Percentiles rank a stretch among this genome's conserved stretches.
Conservation (phyloP, 2,888 invertebrate species). For the Seladonia tumulorum region DNA sequence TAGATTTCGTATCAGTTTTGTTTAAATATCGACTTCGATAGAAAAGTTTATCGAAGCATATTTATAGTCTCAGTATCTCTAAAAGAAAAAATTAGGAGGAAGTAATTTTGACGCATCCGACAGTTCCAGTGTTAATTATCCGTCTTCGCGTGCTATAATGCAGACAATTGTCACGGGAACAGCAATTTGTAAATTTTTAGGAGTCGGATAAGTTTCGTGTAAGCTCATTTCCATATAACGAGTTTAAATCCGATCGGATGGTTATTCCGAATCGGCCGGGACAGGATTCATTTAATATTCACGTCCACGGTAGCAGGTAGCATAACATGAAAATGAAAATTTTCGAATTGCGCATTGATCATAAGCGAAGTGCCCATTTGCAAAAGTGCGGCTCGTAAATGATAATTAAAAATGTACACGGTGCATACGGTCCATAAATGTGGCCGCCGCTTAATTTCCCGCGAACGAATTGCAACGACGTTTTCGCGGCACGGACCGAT, state of each 20-base stretch:
- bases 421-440: conserved; percentile 61
- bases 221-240: background rate
- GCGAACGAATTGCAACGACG: conserved; percentile 58
- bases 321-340: conserved; percentile 25
- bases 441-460: conserved; percentile 60
- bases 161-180: background rate
- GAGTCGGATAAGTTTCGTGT: background rate
- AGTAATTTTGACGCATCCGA: too few species aligned
- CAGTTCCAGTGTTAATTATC: too few species aligned
- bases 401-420: conserved; percentile 66
- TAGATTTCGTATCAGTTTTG: too few species aligned
- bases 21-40: too few species aligned
- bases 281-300: conserved; percentile 2
- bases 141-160: too few species aligned
- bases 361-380: conserved; percentile 40
- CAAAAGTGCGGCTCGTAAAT: conserved; percentile 56
- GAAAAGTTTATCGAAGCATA: too few species aligned
- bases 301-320: background rate
- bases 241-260: background rate
- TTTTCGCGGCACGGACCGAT: conserved; percentile 48
- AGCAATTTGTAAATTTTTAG: background rate
- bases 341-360: conserved; percentile 49
- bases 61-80: too few species aligned
- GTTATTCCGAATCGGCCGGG: background rate
- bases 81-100: too few species aligned